Conservation (phyloP, 2,113 vertebrate genomes). For the Amia ocellicauda region DNA sequence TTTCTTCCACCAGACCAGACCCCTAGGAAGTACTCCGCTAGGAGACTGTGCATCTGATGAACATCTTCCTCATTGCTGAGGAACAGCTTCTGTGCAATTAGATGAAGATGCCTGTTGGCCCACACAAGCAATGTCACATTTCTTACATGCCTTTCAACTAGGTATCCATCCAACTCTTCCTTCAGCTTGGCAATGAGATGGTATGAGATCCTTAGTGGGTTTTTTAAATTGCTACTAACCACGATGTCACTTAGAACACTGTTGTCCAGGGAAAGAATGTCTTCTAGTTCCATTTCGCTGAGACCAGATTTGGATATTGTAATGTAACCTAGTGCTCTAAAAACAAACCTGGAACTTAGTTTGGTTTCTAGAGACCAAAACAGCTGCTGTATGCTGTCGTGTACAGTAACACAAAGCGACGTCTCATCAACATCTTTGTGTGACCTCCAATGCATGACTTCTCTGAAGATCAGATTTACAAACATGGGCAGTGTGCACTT, state of each 20-base stretch:
- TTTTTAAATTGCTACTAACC: slow-evolving; percentile 72
- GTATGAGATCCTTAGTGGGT: slow-evolving; percentile 86
- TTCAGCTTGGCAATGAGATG: slow-evolving; percentile 86
- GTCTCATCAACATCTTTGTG: slow-evolving; percentile 95
- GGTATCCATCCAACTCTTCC: slow-evolving; percentile 89
- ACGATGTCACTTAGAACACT: slow-evolving; percentile 84
- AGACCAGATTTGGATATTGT: slow-evolving; percentile 93
- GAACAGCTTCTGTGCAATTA: slow-evolving; percentile 95
- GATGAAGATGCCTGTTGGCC: slow-evolving; percentile 94
- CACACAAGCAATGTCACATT: slow-evolving; percentile 90
- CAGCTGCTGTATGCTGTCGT: slow-evolving; percentile 94
- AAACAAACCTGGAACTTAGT: slow-evolving; percentile 81
- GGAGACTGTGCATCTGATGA: slow-evolving; percentile 90
- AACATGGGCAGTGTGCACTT: slow-evolving; percentile 98
- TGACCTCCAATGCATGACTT: slow-evolving; percentile 91
- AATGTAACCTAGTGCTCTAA: slow-evolving; percentile 91
- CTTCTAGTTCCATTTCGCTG: slow-evolving; percentile 93
- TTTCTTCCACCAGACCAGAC: slow-evolving; percentile 92
- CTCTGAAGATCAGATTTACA: slow-evolving; percentile 93
- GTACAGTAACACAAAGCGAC: slow-evolving; percentile 89
- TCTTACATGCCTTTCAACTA: slow-evolving; percentile 89
- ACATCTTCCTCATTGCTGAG: slow-evolving; percentile 84
- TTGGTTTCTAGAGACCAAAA: slow-evolving; percentile 91
- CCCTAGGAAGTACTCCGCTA: slow-evolving; percentile 95
- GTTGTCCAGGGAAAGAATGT: slow-evolving; percentile 93